Evolutionary conservation across 2,888 invertebrate species (phyloP), one percentile per base, ranked within the genome.

Genomic region (Pandemis heparana): DNA sequence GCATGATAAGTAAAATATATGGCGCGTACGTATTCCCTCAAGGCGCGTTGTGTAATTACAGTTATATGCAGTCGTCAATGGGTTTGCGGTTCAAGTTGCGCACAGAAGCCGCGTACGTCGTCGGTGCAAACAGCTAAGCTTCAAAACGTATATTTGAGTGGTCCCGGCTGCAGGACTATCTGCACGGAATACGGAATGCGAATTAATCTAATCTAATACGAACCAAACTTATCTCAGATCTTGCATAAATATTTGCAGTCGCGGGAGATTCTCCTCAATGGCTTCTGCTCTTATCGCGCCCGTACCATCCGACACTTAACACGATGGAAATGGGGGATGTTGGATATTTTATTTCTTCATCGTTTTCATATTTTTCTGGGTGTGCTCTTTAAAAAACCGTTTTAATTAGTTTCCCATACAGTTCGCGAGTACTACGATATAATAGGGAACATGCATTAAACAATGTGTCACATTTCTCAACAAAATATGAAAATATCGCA

Each of bases 171-270:
- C 51, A 53, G 43, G 43, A 23, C 38, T 64, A 43, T 16, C 70
- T 61, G 46, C 63, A 46, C 43, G 32, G 18, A 66, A 66, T 53
- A 66, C 38, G 8, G 53, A 56, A 66, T 18, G 66, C 18, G 56
- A 67, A 67, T 67, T 67, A 67, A 67, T 66, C 39, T 51, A 66
- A 66, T 71, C 60, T 23, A 48, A 66, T 53, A 41, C 51, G 41
- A 51, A 46, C 43, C 41, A 61, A 60, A 66, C 32, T 66, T 61
- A 61, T 71, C 61, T 66, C 60, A 61, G 71, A 59, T 60, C 59
- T 46, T 61, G 41, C 51, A 71, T 71, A 61, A 61, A 61, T 66
- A 61, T 66, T 71, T 61, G 66, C 61, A 41, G 41, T 61, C 41
- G 48, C n/a, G 41, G 39, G 12, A 32, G 53, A 18, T 14, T 71